A percentile compares a stretch with the other conserved stretches of the same genome.
These are phyloP conservation scores for Anaspis maculata DNA, from an alignment of 2,888 invertebrate genomes.

Conservation along the genomic window DNA sequence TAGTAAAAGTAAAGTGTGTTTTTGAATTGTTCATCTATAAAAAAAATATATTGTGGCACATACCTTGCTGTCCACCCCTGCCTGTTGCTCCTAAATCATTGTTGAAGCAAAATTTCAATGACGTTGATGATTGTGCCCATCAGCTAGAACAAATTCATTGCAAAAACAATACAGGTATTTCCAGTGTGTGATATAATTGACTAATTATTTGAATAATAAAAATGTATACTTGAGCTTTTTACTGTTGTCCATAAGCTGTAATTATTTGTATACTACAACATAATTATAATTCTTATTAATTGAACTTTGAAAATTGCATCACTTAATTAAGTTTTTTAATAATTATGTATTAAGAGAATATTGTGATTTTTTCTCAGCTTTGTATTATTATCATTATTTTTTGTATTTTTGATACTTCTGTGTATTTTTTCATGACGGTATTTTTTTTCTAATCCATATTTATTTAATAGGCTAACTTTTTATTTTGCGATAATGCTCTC, in stretches of 20 bases:
- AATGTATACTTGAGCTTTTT: constrained; percentile 33
- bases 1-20: neutral
- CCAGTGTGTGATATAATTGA: constrained; percentile 34
- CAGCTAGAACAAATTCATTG: no score
- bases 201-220: no score
- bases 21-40: no score
- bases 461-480: no score
- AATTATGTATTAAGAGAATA: constrained; percentile 8
- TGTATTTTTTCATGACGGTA: constrained; percentile 32
- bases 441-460: no score
- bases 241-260: constrained; percentile 30
- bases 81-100: no score
- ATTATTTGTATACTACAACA: constrained; percentile 24
- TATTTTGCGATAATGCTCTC: no score
- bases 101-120: constrained; percentile 1
- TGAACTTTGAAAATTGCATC: constrained; percentile 15
- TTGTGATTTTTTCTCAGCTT: constrained; percentile 25
- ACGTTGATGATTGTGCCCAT: no score
- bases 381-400: no score
- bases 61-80: no score
- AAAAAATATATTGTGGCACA: no score
- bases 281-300: constrained; percentile 8
- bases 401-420: constrained; percentile 40
- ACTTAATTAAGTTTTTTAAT: constrained; percentile 19
- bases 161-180: constrained; percentile 32